A percentile compares a stretch with the other conserved stretches of the same genome.
Evolutionary conservation across 2,888 invertebrate genomes (phyloP).

Genomic region (Clitarchus hookeri): DNA sequence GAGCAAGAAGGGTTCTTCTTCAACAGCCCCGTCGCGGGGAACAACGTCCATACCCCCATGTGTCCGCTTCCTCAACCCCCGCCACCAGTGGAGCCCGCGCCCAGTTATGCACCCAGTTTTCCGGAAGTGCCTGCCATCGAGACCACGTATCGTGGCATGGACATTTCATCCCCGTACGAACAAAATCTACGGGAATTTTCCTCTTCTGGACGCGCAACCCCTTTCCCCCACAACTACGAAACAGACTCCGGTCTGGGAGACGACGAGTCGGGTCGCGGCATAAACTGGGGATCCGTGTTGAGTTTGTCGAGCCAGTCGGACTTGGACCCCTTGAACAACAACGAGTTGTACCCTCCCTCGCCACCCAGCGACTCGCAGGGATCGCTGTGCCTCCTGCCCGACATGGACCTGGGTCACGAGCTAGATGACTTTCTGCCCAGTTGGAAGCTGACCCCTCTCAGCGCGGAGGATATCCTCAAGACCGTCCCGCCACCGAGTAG

Average conservation of each 20-base stretch:
- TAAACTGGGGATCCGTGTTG: slow-evolving; percentile 91
- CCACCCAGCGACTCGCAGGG: slow-evolving; percentile 35
- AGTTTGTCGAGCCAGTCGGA: slow-evolving; percentile 86
- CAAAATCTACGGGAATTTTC: slow-evolving; percentile 57
- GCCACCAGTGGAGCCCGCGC: slow-evolving; percentile 52
- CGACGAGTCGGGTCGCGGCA: slow-evolving; percentile 73
- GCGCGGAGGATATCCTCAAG: slow-evolving; percentile 58
- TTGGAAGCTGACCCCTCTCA: slow-evolving; percentile 60
- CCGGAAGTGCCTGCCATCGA: slow-evolving; percentile 46
- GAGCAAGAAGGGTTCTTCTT: slow-evolving; percentile 60
- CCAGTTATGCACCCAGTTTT: slow-evolving; percentile 48
- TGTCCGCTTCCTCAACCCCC: slow-evolving; percentile 53
- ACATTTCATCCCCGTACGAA: slow-evolving; percentile 49
- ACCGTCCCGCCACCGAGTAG: slow-evolving; percentile 51
- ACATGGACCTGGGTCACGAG: slow-evolving; percentile 64
- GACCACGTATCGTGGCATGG: slow-evolving; percentile 35
- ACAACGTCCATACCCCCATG: slow-evolving; percentile 51
- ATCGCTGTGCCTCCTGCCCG: slow-evolving; percentile 46
- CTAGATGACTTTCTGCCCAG: slow-evolving; percentile 58
- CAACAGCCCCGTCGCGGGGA: slow-evolving; percentile 51
- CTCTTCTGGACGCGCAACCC: slow-evolving; percentile 69
- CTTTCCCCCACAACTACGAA: slow-evolving; percentile 71
- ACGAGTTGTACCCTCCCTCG: slow-evolving; percentile 66
- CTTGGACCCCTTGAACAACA: slow-evolving; percentile 79
- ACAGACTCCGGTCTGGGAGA: slow-evolving; percentile 50